phyloP scores from a whole-genome alignment of 1,140 invertebrate genomes.

The Brachionus paranguensis region DNA sequence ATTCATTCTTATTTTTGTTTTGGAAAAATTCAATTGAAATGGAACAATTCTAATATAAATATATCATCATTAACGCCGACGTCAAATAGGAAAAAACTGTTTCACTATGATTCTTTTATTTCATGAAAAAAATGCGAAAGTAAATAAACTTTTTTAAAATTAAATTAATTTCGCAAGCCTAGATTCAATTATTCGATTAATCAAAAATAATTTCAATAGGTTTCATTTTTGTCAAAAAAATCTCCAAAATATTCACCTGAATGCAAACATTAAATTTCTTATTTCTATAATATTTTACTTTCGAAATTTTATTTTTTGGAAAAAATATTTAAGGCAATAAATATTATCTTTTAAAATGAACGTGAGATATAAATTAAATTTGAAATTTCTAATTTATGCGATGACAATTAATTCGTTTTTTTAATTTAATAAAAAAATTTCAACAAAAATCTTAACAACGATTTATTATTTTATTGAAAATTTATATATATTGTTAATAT shows the following conservation, averaged over 20 bases:
- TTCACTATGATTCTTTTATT: constrained; percentile 17
- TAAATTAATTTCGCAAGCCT: constrained; percentile 32
- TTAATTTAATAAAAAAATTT: too few relatives aligned
- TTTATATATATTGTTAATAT: not conserved
- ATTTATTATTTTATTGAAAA: not conserved
- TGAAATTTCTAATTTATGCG: too few relatives aligned
- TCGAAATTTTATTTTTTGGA: too few relatives aligned
- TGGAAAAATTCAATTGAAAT: not conserved
- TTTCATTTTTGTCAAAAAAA: not conserved
- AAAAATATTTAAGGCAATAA: too few relatives aligned
- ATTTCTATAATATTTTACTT: not conserved
- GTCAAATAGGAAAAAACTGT: constrained; percentile 24
- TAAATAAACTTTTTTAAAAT: constrained; percentile 28
- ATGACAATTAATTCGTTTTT: too few relatives aligned
- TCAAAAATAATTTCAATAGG: not conserved
- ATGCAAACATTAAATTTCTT: not conserved
- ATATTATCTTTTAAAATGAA: too few relatives aligned
- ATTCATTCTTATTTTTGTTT: not conserved
- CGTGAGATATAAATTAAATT: too few relatives aligned
- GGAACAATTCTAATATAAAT: constrained; percentile 28
- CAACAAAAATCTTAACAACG: too few relatives aligned
- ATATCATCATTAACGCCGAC: constrained; percentile 30
- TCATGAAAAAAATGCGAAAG: not conserved
- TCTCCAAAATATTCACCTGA: not conserved
- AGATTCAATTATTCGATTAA: not conserved